Conservation (phyloP, 2,113 vertebrate genomes). For the Garra rufa region DNA sequence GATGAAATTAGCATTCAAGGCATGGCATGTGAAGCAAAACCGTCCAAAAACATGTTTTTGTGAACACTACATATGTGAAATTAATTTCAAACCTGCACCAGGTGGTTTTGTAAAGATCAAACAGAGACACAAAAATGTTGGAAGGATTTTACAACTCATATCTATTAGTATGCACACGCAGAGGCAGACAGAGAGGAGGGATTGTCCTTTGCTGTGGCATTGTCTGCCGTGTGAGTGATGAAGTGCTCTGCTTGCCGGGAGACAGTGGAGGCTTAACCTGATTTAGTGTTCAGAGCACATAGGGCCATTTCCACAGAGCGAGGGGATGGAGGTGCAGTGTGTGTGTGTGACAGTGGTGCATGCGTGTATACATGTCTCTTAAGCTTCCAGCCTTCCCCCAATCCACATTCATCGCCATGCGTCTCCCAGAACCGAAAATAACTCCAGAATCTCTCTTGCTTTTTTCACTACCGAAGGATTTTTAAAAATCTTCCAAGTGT, state of each 20-base stretch:
- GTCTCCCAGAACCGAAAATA: slow-evolving; percentile 50
- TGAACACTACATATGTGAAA: background rate
- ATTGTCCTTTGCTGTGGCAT: slow-evolving; percentile 30
- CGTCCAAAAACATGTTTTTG: background rate
- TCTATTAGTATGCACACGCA: slow-evolving; percentile 36
- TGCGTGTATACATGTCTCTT: slow-evolving; percentile 23
- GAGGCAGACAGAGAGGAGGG: slow-evolving; percentile 33
- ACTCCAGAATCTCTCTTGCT: slow-evolving; percentile 8
- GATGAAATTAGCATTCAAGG: background rate
- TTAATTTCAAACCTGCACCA: background rate
- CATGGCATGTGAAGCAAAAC: background rate
- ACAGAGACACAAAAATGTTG: background rate
- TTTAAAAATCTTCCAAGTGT: slow-evolving; percentile 16
- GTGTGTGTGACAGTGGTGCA: background rate
- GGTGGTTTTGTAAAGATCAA: background rate
- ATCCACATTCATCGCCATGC: slow-evolving; percentile 42
- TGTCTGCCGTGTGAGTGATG: slow-evolving; percentile 59
- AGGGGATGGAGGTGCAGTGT: background rate
- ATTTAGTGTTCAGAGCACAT: slow-evolving; percentile 57
- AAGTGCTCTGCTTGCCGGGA: slow-evolving; percentile 51
- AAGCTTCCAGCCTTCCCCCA: slow-evolving; percentile 24
- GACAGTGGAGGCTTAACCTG: slow-evolving; percentile 56
- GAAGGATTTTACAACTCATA: slow-evolving; percentile 9
- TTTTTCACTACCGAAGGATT: background rate
- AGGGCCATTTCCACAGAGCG: slow-evolving; percentile 39